A percentile compares a stretch with the other conserved stretches of the same genome.
phyloP scores from a whole-genome alignment of 2,797 vertebrate species.

The Rallus crepitans region DNA sequence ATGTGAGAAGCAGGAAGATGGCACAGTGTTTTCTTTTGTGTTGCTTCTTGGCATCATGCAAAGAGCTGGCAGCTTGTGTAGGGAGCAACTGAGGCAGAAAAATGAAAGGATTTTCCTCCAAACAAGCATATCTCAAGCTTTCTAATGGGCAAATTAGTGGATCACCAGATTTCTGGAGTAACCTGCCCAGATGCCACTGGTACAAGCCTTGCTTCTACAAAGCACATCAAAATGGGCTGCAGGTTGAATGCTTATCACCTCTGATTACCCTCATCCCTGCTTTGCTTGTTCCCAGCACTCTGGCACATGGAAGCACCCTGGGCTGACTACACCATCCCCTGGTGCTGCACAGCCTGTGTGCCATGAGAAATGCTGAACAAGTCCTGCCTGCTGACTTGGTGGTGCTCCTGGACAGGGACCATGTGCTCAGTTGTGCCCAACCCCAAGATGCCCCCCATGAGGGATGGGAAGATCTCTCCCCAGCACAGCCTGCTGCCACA shows the following conservation, averaged over 20 bases:
- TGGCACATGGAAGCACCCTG: neutral
- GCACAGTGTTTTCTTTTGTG: rapidly evolving
- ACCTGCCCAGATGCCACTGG: neutral
- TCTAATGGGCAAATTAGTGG: neutral
- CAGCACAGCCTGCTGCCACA: neutral
- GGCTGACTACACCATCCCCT: neutral
- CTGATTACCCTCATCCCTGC: neutral
- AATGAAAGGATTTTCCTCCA: neutral
- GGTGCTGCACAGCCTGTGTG: neutral
- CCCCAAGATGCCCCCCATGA: neutral
- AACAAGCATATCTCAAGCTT: neutral
- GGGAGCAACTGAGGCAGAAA: neutral
- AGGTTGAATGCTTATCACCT: rapidly evolving
- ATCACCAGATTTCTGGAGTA: neutral
- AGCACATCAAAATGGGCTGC: rapidly evolving
- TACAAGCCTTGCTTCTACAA: neutral
- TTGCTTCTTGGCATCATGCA: neutral
- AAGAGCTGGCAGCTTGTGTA: neutral
- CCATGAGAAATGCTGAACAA: neutral
- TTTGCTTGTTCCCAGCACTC: neutral
- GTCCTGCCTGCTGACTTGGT: neutral
- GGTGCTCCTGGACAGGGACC: neutral
- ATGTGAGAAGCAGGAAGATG: neutral
- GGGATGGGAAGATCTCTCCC: neutral
- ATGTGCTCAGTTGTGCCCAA: neutral